Evolutionary conservation across 2,888 invertebrate species (phyloP).

Genomic region (Drosophila borborema): DNA sequence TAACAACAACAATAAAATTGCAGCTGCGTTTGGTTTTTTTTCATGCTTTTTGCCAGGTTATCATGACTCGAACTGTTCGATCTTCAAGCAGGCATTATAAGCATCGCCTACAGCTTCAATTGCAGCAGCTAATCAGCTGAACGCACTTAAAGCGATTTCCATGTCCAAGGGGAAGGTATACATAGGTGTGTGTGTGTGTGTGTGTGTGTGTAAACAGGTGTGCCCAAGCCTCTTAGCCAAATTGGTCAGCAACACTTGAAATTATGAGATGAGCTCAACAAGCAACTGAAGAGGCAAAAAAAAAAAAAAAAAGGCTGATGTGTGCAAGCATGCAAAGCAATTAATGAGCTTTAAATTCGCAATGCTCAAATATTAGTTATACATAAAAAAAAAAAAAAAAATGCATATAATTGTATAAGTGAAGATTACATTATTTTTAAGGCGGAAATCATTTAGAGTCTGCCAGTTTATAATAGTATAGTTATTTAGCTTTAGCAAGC

Average conservation of each 20-base stretch:
- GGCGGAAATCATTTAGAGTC: background rate
- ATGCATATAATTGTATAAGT: slow-evolving; percentile 7
- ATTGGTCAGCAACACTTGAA: slow-evolving; percentile 33
- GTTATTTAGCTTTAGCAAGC: background rate
- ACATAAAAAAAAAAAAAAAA: background rate
- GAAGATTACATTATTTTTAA: background rate
- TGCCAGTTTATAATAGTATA: background rate
- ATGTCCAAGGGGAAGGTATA: slow-evolving; percentile 20
- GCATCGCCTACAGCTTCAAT: slow-evolving; percentile 30
- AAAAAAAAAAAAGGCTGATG: background rate
- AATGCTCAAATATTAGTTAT: background rate
- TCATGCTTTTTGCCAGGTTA: slow-evolving; percentile 37
- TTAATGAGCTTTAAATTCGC: slow-evolving; percentile 16
- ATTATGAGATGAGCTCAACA: slow-evolving; percentile 23
- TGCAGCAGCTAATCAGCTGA: slow-evolving; percentile 56
- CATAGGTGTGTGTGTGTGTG: background rate
- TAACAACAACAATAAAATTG: slow-evolving; percentile 36
- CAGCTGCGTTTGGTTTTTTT: slow-evolving; percentile 57
- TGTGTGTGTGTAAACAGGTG: slow-evolving; percentile 43
- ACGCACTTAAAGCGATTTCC: slow-evolving; percentile 74
- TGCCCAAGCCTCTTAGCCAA: slow-evolving; percentile 24
- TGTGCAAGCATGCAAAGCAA: slow-evolving; percentile 5
- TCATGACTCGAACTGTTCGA: slow-evolving; percentile 64
- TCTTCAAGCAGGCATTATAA: slow-evolving; percentile 44
- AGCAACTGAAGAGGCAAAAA: background rate